Evolutionary conservation across 2,797 vertebrate genomes (phyloP).

Genomic region (Betta splendens): DNA sequence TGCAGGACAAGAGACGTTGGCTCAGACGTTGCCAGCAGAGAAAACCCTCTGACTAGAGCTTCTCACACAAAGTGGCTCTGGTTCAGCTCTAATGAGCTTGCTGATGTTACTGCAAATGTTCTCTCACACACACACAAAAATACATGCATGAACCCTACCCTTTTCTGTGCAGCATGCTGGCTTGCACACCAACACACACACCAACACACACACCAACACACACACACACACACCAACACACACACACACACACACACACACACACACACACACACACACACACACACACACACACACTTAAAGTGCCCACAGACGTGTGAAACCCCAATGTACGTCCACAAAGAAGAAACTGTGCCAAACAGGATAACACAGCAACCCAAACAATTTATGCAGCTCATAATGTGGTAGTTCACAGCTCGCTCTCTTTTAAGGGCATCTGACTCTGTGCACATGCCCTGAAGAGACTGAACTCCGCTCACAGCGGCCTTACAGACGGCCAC

Average conservation of each 20-base stretch:
- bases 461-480: slow-evolving; percentile 38
- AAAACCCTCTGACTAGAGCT: slow-evolving; percentile 14
- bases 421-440: slow-evolving; percentile 85
- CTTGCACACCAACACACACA: slow-evolving; percentile 17
- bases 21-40: neutral
- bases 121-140: slow-evolving; percentile 29
- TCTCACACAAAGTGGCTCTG: slow-evolving; percentile 62
- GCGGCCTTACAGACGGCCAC: slow-evolving; percentile 39
- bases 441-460: slow-evolving; percentile 41
- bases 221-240: slow-evolving; percentile 15
- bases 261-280: slow-evolving; percentile 27
- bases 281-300: slow-evolving; percentile 8
- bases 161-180: slow-evolving; percentile 21
- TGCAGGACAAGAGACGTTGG: slow-evolving; percentile 4
- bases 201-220: no score
- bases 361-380: slow-evolving; percentile 8
- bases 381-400: no score
- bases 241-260: slow-evolving; percentile 25
- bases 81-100: slow-evolving; percentile 68
- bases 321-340: slow-evolving; percentile 33
- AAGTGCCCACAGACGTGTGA: slow-evolving; percentile 27
- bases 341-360: slow-evolving; percentile 16
- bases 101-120: slow-evolving; percentile 46
- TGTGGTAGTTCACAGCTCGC: slow-evolving; percentile 53
- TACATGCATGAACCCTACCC: slow-evolving; percentile 14